These are phyloP conservation scores for Isoperla grammatica DNA, from an alignment of 2,888 invertebrate species.

Conservation along the genomic window DNA sequence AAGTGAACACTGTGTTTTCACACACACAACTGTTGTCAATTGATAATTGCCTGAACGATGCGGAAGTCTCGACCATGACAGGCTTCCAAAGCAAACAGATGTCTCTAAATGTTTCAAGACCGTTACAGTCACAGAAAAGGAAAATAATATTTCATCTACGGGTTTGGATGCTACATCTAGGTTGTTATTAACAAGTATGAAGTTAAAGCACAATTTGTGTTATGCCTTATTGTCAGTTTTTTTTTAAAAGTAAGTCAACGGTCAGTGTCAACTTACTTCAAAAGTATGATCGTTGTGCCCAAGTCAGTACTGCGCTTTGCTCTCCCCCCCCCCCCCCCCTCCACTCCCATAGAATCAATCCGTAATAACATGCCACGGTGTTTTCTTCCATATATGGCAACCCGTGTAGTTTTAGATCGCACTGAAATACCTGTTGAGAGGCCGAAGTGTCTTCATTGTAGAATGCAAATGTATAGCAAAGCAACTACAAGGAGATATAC, in stretches of 20 bases:
- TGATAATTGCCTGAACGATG: not conserved
- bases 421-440: not conserved
- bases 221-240: conserved; percentile 21
- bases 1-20: not conserved
- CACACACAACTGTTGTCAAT: not conserved
- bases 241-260: conserved; percentile 2
- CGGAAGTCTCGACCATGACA: not conserved
- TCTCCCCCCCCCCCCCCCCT: conserved; percentile 27
- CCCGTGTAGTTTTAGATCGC: conserved; percentile 24
- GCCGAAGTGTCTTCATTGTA: not conserved
- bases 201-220: conserved; percentile 18
- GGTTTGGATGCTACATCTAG: conserved; percentile 2
- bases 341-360: conserved; percentile 18
- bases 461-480: conserved; percentile 27
- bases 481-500: conserved; percentile 26
- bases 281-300: conserved; percentile 11
- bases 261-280: conserved; percentile 22
- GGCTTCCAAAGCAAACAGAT: not conserved
- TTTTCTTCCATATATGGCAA: conserved; percentile 19
- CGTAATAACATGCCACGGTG: conserved; percentile 16
- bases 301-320: conserved; percentile 13
- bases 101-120: not conserved
- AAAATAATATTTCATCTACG: not conserved
- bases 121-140: not conserved
- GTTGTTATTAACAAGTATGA: conserved; percentile 15